Conservation (phyloP, 1,140 invertebrate genomes). For the Aphelenchoides fujianensis region DNA sequence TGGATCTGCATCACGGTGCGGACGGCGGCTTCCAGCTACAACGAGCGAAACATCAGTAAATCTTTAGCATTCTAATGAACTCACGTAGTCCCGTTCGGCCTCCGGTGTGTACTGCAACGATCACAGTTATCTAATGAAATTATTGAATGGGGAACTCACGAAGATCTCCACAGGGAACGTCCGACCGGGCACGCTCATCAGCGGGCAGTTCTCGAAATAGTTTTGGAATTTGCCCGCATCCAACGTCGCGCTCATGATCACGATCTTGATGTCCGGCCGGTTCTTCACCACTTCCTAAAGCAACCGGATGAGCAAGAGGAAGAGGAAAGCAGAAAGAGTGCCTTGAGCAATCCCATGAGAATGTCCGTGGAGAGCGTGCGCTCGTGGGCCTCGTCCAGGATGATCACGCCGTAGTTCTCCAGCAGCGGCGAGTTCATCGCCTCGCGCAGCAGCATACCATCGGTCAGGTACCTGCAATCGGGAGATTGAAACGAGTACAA, state of each 20-base stretch:
- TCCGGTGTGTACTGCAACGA: conserved; percentile 82
- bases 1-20: conserved; percentile 98
- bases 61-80: no score
- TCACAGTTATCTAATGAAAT: not conserved
- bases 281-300: conserved; percentile 95
- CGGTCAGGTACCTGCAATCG: conserved; percentile 88
- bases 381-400: conserved; percentile 98
- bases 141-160: no score
- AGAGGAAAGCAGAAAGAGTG: conserved; percentile 29
- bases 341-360: conserved; percentile 78
- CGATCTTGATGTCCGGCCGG: conserved; percentile 85
- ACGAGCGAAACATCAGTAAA: no score
- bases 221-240: conserved; percentile 91
- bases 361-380: conserved; percentile 96
- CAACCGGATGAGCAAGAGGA: conserved; percentile 65
- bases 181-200: conserved; percentile 95
- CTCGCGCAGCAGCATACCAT: conserved; percentile 98
- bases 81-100: conserved; percentile 94
- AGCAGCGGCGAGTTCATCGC: conserved; percentile 98
- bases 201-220: conserved; percentile 79
- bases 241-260: conserved; percentile 99
- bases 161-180: conserved; percentile 97
- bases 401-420: conserved; percentile 85
- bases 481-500: no score
- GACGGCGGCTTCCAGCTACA: conserved; percentile 96